Conservation (phyloP, 1,140 invertebrate species). For the Patella vulgata region DNA sequence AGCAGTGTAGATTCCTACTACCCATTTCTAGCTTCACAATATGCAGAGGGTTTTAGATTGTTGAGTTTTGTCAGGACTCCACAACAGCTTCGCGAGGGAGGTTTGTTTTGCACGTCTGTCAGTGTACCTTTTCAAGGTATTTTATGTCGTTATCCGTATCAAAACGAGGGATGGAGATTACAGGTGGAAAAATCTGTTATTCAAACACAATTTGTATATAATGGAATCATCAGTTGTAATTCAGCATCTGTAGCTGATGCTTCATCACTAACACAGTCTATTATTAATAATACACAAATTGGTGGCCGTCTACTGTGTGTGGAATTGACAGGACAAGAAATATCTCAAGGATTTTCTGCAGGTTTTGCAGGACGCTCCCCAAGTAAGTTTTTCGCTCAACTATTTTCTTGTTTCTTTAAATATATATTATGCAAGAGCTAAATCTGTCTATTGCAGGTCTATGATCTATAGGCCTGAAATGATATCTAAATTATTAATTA, state of each 20-base stretch:
- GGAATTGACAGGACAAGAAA: constrained; percentile 41
- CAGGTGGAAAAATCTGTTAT: constrained; percentile 42
- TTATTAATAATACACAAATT: constrained; percentile 27
- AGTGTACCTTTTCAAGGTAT: constrained; percentile 31
- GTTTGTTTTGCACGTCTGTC: constrained; percentile 1
- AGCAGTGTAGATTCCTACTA: constrained; percentile 38
- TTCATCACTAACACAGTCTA: constrained; percentile 34
- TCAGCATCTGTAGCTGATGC: constrained; percentile 21
- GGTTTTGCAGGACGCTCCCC: constrained; percentile 7
- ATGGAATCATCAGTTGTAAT: constrained; percentile 14
- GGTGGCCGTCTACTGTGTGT: constrained; percentile 45
- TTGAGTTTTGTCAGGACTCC: constrained; percentile 38
- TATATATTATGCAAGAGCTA: no score
- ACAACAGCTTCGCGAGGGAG: constrained; percentile 1
- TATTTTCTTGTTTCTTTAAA: no score
- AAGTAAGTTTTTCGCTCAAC: constrained; percentile 10
- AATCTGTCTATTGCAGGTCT: no score
- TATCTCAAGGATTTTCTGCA: constrained; percentile 1
- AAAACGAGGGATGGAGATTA: constrained; percentile 28
- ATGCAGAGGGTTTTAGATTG: constrained; percentile 27
- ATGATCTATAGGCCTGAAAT: no score
- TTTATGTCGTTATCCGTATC: constrained; percentile 28
- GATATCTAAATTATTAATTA: no score
- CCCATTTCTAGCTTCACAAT: constrained; percentile 24
- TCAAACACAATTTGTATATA: constrained; percentile 25